Conservation (phyloP, 2,113 vertebrate species). For the Stigmatopora argus region DNA sequence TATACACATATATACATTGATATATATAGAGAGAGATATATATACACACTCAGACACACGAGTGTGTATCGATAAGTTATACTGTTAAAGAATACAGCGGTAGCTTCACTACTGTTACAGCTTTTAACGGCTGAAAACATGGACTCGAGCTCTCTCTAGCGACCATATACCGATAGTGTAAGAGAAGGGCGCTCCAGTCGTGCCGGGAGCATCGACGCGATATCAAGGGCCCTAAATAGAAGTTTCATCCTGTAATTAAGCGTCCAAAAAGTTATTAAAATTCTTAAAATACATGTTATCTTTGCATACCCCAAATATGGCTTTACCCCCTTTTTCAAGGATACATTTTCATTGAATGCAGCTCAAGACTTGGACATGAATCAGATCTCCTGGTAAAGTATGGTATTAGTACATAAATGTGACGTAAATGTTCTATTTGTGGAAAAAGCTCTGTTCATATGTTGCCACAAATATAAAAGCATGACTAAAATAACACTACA, state of each 20-base stretch:
- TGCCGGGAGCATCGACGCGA: slow-evolving; percentile 10
- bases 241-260: background rate
- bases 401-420: background rate
- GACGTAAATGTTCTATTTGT: background rate
- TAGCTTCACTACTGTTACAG: background rate
- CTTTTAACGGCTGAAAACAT: slow-evolving; percentile 12
- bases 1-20: too few species aligned
- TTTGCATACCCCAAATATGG: background rate
- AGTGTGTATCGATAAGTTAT: background rate
- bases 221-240: too few species aligned
- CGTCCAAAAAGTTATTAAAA: background rate
- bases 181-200: background rate
- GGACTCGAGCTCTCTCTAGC: slow-evolving; percentile 59
- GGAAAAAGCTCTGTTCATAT: background rate
- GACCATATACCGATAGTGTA: slow-evolving; percentile 1
- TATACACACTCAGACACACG: too few species aligned
- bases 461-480: background rate
- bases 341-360: background rate
- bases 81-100: background rate
- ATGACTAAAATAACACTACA: background rate
- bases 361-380: background rate
- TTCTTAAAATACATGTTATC: background rate
- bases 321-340: background rate
- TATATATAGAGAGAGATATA: too few species aligned
- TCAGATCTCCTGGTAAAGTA: background rate